Evolutionary conservation across 2,797 vertebrate genomes (phyloP).

Genomic region (Oreortyx pictus): DNA sequence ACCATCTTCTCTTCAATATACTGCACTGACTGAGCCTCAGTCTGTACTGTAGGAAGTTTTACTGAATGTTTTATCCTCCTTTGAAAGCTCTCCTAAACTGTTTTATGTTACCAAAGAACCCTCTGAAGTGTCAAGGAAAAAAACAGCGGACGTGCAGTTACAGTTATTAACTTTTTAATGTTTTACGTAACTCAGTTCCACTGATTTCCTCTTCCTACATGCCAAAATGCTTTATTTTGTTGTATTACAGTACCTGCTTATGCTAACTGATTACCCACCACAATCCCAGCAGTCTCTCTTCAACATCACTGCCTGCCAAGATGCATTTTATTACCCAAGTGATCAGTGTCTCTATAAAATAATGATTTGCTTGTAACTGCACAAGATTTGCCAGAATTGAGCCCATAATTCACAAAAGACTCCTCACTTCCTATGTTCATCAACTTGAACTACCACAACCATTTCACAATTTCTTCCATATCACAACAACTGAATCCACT

Average conservation of each 20-base stretch:
- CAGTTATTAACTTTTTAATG: background rate
- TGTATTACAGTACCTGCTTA: background rate
- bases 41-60: background rate
- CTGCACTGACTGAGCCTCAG: background rate
- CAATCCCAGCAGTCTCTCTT: background rate
- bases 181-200: background rate
- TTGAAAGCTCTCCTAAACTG: background rate
- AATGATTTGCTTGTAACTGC: background rate
- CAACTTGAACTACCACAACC: background rate
- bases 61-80: background rate
- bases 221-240: background rate
- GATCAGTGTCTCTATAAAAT: background rate
- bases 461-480: background rate
- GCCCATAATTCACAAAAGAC: background rate
- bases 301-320: background rate
- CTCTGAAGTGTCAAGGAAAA: background rate
- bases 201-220: background rate
- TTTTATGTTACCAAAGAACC: background rate
- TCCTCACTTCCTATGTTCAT: rapidly evolving
- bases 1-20: background rate
- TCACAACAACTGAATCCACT: background rate
- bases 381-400: background rate
- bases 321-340: background rate
- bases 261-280: background rate
- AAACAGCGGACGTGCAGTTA: background rate